Evolutionary conservation across 1,140 invertebrate species (phyloP).

Genomic region (Leptinotarsa defecta): DNA sequence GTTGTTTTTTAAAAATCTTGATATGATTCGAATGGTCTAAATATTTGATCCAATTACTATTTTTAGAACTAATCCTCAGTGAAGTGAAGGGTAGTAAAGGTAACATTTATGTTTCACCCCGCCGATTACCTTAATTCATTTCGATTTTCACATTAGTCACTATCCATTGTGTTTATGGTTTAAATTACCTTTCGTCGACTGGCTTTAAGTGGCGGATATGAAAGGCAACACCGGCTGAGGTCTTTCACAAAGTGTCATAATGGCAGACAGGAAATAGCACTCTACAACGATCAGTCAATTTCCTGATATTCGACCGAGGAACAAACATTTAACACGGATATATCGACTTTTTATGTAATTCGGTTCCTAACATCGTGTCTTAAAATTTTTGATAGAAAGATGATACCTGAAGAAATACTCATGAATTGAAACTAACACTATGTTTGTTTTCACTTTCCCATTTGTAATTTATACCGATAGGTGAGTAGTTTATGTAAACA

Average conservation of each 20-base stretch:
- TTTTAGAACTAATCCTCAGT: too few relatives aligned
- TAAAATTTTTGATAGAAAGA: background rate
- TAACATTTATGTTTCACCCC: too few relatives aligned
- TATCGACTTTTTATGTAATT: constrained; percentile 2
- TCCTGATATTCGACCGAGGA: constrained; percentile 15
- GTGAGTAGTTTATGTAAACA: too few relatives aligned
- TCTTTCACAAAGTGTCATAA: constrained; percentile 9
- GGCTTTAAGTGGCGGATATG: constrained; percentile 14
- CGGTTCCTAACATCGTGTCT: background rate
- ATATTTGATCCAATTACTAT: too few relatives aligned
- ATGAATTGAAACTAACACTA: too few relatives aligned
- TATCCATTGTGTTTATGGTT: constrained; percentile 13
- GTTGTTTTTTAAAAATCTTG: too few relatives aligned
- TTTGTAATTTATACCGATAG: too few relatives aligned
- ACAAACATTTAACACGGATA: constrained; percentile 11
- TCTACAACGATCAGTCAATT: constrained; percentile 15
- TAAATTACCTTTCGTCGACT: constrained; percentile 8
- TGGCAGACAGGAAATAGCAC: constrained; percentile 15
- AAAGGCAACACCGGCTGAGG: constrained; percentile 7
- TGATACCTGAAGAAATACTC: background rate
- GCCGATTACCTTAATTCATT: background rate
- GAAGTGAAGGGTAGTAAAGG: too few relatives aligned
- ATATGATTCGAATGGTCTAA: too few relatives aligned
- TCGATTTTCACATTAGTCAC: constrained; percentile 8
- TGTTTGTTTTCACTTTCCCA: too few relatives aligned